Percentiles rank a stretch among this genome's conserved stretches.
phyloP scores from a whole-genome alignment of 2,888 invertebrate species.

The Panzeria rudis region DNA sequence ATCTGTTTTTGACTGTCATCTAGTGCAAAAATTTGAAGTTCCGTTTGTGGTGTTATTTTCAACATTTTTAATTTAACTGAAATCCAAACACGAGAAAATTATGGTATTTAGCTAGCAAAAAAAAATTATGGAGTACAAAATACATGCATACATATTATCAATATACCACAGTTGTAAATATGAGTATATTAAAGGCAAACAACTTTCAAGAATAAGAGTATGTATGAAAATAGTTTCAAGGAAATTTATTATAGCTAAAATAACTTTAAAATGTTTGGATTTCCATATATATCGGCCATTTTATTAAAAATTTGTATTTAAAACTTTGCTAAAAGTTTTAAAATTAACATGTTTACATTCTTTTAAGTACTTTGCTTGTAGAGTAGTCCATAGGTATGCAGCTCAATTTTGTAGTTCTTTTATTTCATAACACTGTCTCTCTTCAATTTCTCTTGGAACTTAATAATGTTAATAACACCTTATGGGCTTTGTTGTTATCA shows the following conservation, averaged over 20 bases:
- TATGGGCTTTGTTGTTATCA: not conserved
- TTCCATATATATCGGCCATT: too few relatives aligned
- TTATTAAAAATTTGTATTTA: too few relatives aligned
- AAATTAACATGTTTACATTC: conserved; percentile 6
- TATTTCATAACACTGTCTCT: not conserved
- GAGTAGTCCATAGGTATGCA: not conserved
- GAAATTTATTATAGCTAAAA: too few relatives aligned
- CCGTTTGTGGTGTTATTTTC: conserved; percentile 29
- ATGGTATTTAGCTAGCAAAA: not conserved
- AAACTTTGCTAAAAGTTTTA: too few relatives aligned
- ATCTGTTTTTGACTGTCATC: conserved; percentile 34
- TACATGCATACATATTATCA: too few relatives aligned
- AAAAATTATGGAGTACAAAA: not conserved
- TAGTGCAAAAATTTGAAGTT: conserved; percentile 4
- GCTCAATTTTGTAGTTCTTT: not conserved
- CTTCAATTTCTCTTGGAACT: conserved; percentile 8
- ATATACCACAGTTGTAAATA: not conserved
- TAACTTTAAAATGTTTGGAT: too few relatives aligned
- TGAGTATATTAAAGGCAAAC: not conserved
- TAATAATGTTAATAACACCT: conserved; percentile 40
- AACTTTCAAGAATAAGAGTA: not conserved
- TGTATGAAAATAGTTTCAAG: too few relatives aligned
- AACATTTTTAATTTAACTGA: conserved; percentile 2
- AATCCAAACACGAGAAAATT: not conserved
- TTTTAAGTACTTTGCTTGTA: not conserved